A percentile compares a stretch with the other conserved stretches of the same genome.
These are phyloP conservation scores for Lophotriccus pileatus DNA, from an alignment of 2,797 vertebrate genomes.

Conservation along the genomic window DNA sequence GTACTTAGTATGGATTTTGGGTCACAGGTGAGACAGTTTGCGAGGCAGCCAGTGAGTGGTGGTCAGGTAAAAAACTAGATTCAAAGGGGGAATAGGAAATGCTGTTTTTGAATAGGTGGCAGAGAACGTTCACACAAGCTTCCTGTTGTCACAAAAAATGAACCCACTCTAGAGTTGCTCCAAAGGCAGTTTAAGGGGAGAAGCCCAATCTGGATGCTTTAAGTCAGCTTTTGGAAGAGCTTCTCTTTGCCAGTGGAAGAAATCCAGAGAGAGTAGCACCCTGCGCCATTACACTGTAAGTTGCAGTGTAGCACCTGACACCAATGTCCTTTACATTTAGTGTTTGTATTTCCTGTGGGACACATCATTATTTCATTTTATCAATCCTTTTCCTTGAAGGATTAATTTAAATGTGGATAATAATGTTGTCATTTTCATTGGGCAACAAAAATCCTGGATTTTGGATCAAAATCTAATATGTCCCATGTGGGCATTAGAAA, in stretches of 20 bases:
- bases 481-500: not conserved
- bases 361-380: not conserved
- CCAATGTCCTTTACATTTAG: not conserved
- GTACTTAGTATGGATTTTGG: not conserved
- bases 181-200: not conserved
- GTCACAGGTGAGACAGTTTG: not conserved
- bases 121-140: not conserved
- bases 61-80: not conserved
- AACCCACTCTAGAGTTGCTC: not conserved
- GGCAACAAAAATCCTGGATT: not conserved
- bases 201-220: not conserved
- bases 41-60: not conserved
- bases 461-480: not conserved
- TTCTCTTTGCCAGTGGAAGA: not conserved
- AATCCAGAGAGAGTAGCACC: not conserved
- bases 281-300: not conserved
- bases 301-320: not conserved
- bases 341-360: not conserved
- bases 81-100: not conserved
- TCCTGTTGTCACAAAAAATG: not conserved
- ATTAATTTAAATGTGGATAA: not conserved
- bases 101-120: not conserved
- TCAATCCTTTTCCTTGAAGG: not conserved
- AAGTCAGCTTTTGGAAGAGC: not conserved
- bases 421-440: not conserved